Evolutionary conservation across 2,797 vertebrate genomes (phyloP), one percentile per base, ranked within the genome.

Genomic region (Channallabes apus): DNA sequence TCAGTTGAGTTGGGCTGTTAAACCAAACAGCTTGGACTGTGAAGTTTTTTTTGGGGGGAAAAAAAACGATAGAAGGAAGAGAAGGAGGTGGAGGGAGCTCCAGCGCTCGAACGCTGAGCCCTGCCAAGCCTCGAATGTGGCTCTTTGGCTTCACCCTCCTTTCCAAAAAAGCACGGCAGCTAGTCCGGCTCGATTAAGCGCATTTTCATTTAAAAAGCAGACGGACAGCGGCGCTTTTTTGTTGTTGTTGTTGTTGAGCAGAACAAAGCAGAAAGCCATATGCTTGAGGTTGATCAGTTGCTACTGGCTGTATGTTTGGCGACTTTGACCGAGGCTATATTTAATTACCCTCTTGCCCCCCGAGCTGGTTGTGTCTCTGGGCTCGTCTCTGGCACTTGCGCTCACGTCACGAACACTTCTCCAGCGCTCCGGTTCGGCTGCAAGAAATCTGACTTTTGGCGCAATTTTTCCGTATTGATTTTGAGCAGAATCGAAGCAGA

Each of bases 301-400:
- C 54, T 65, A 68, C 83, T 67, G 46, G 83, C 82, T 59, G 82
- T 35, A 85, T 82, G 84, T 67, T 79, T 38, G 82, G 64, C 79
- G 71, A 83, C 61, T 75, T 86, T 71, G 84, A 85, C 77, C 22
- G 17, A 71, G 80, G 62, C 68, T 83, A 76, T 80, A 59, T 85
- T 87, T 87, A 85, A 85, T 87, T 80, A 83, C 81, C 76, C 84
- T 80, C 58, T 54, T 22, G 61, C 87, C 54, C 75, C 29, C 75
- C 1, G 20, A 32, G 51, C 27, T 27, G 3, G 27, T 56, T 32
- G 41, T 27, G 12, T 51, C 41, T 20, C 73, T 56, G 35, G 59
- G 73, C 61, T 59, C 35, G 75, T 73, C 41, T 35, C 83, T 15
- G 24, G 61, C 69, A 20, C 79, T n/a, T 69, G 54, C 29, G 71